phyloP scores from a whole-genome alignment of 2,888 invertebrate genomes.

The Notodonta dromedarius region DNA sequence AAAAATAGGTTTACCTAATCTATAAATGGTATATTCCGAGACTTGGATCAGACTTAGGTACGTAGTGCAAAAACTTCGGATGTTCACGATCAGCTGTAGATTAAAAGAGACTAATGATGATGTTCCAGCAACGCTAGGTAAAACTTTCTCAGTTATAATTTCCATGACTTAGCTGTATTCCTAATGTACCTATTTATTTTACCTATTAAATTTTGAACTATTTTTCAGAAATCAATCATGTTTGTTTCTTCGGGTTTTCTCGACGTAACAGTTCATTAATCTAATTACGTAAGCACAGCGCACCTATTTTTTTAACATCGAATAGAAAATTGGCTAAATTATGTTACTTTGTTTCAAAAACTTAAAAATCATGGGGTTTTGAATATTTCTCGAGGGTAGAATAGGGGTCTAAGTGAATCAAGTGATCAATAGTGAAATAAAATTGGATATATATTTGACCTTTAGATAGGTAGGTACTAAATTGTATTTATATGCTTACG shows the following conservation, averaged over 20 bases:
- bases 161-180: neutral
- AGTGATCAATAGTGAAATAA: too few species aligned
- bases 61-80: neutral
- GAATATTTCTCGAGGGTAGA: too few species aligned
- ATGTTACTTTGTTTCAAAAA: too few species aligned
- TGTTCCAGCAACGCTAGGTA: neutral
- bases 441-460: neutral
- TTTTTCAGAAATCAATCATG: neutral
- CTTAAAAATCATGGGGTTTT: too few species aligned
- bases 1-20: too few species aligned
- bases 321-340: too few species aligned
- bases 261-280: conserved; percentile 3
- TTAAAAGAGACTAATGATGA: neutral
- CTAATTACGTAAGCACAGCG: neutral
- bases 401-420: too few species aligned
- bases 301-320: too few species aligned
- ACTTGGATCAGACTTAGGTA: neutral
- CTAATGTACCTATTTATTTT: neutral
- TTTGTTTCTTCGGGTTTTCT: neutral
- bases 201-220: neutral
- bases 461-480: neutral
- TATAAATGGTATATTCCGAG: neutral
- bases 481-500: too few species aligned
- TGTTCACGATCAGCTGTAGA: neutral
- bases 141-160: neutral